phyloP scores from a whole-genome alignment of 2,113 vertebrate species.

The Mormyrus iriodes region DNA sequence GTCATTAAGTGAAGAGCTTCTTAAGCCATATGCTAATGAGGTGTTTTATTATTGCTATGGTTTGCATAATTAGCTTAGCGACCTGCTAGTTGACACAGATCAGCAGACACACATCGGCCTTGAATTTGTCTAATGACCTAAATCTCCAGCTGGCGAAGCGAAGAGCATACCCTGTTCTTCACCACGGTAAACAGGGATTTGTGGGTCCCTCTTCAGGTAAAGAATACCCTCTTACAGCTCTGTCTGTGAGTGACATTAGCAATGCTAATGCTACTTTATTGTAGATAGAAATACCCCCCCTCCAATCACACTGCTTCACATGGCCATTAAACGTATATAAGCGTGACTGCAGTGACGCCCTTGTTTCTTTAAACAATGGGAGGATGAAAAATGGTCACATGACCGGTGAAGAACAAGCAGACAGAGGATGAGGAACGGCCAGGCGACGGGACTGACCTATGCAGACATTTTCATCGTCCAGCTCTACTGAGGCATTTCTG shows the following conservation, averaged over 20 bases:
- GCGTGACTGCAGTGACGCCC: neutral
- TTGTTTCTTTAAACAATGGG: neutral
- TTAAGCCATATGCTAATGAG: neutral
- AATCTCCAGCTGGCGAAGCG: neutral
- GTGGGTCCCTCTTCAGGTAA: neutral
- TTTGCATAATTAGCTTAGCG: neutral
- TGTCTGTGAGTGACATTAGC: neutral
- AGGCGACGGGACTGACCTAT: constrained; percentile 88
- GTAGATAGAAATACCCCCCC: neutral
- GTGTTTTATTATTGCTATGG: neutral
- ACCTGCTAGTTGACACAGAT: constrained; percentile 1
- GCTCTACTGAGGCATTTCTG: constrained; percentile 95
- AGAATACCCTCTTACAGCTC: neutral
- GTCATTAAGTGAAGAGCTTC: neutral
- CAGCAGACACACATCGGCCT: neutral
- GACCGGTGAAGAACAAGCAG: neutral
- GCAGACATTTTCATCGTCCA: constrained; percentile 98
- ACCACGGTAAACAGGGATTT: neutral
- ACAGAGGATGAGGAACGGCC: neutral
- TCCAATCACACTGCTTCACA: neutral
- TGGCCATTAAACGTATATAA: neutral
- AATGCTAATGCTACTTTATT: neutral
- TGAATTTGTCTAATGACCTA: neutral
- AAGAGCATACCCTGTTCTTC: neutral
- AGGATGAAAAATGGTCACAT: neutral